phyloP scores from a whole-genome alignment of 2,113 vertebrate genomes.

The Riparia riparia region DNA sequence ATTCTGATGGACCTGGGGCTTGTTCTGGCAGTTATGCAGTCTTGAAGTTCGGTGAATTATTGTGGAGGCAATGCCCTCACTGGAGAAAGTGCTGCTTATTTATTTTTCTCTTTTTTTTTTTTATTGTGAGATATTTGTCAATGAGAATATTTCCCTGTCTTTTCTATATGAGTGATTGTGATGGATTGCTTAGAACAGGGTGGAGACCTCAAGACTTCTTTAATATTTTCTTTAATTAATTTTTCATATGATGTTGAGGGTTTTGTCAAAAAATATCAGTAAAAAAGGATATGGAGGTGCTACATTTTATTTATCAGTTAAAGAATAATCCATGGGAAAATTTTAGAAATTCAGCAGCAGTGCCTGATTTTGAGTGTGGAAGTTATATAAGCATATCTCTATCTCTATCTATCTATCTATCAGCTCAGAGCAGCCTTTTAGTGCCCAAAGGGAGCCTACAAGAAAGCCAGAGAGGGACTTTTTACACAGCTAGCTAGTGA shows the following conservation, averaged over 20 bases:
- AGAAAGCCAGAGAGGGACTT: background rate
- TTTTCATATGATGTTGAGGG: slow-evolving; percentile 2
- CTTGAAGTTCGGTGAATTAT: background rate
- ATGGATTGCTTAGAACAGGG: slow-evolving; percentile 41
- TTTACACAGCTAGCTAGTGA: background rate
- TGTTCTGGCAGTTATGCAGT: background rate
- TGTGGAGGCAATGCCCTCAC: background rate
- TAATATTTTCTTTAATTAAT: slow-evolving; percentile 38
- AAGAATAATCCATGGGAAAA: background rate
- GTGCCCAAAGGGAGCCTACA: background rate
- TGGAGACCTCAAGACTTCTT: background rate
- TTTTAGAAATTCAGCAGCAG: background rate
- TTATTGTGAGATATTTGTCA: background rate
- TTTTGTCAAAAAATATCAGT: slow-evolving; percentile 18
- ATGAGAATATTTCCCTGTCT: background rate
- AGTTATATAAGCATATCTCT: background rate
- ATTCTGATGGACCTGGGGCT: slow-evolving; percentile 10
- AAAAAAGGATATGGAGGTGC: background rate
- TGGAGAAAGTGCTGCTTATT: background rate
- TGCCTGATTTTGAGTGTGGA: background rate
- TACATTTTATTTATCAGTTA: background rate
- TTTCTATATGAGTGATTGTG: background rate
- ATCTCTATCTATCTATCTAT: background rate
- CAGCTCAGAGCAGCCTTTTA: background rate
- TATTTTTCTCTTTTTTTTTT: slow-evolving; percentile 23